Evolutionary conservation across 2,113 vertebrate species (phyloP).

Genomic region (Malurus melanocephalus): DNA sequence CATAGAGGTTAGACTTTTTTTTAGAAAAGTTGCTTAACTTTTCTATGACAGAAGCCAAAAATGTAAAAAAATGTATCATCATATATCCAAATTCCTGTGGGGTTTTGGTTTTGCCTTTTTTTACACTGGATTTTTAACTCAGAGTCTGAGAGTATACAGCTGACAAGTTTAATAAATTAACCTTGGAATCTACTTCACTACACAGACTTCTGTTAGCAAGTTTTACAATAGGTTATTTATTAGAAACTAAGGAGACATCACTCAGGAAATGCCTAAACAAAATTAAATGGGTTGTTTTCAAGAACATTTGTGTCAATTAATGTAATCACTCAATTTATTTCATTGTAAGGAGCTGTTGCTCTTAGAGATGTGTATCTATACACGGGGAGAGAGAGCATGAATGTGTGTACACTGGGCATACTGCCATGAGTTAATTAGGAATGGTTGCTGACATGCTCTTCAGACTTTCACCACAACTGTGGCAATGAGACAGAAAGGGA

Average conservation of each 20-base stretch:
- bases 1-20: background rate
- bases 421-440: constrained; percentile 46
- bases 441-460: background rate
- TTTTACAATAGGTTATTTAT: constrained; percentile 32
- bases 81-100: background rate
- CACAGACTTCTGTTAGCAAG: background rate
- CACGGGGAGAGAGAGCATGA: background rate
- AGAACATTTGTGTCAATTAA: constrained; percentile 49
- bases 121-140: background rate
- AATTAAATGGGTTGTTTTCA: constrained; percentile 41
- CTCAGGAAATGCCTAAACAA: constrained; percentile 31
- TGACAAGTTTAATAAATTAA: constrained; percentile 20
- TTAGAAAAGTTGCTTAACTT: background rate
- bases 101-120: background rate
- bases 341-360: constrained; percentile 31
- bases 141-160: fast-evolving
- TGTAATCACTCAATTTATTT: constrained; percentile 46
- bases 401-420: background rate
- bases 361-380: constrained; percentile 42
- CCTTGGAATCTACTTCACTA: background rate
- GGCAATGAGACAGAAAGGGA: background rate
- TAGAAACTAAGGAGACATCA: constrained; percentile 33
- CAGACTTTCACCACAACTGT: constrained; percentile 12
- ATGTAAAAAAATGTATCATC: background rate
- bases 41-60: background rate